A percentile compares a stretch with the other conserved stretches of the same genome.
These are phyloP conservation scores for Chrysemys picta DNA, from an alignment of 2,113 vertebrate genomes.

Conservation along the genomic window DNA sequence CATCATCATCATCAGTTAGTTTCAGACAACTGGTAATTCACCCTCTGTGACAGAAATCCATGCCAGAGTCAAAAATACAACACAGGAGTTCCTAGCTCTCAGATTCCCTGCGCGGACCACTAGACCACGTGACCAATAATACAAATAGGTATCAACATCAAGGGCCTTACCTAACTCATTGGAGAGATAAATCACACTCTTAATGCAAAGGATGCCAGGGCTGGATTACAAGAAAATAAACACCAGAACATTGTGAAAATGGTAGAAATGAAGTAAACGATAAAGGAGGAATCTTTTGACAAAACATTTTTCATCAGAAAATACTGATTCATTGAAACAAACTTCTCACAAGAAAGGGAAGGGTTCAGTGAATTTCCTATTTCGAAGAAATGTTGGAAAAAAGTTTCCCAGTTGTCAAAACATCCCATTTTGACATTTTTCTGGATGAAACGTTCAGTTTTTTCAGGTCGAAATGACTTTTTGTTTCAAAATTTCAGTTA, in stretches of 20 bases:
- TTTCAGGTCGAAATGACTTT: too few species aligned
- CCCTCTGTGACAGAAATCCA: neutral
- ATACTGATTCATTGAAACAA: too few species aligned
- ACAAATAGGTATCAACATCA: neutral
- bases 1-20: neutral
- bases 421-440: too few species aligned
- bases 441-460: too few species aligned
- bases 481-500: too few species aligned
- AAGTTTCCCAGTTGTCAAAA: too few species aligned
- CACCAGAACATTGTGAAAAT: neutral
- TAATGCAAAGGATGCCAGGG: neutral
- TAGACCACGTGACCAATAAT: neutral
- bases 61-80: neutral
- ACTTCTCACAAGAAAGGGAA: too few species aligned
- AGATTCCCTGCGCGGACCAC: neutral
- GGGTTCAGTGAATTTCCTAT: too few species aligned
- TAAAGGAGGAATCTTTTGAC: too few species aligned
- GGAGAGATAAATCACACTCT: neutral
- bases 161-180: neutral
- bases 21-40: neutral
- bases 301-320: too few species aligned
- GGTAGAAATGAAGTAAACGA: neutral
- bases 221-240: neutral
- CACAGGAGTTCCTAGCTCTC: neutral
- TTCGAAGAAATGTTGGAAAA: too few species aligned